phyloP scores from a whole-genome alignment of 2,113 vertebrate species.

The Pelusios castaneus region DNA sequence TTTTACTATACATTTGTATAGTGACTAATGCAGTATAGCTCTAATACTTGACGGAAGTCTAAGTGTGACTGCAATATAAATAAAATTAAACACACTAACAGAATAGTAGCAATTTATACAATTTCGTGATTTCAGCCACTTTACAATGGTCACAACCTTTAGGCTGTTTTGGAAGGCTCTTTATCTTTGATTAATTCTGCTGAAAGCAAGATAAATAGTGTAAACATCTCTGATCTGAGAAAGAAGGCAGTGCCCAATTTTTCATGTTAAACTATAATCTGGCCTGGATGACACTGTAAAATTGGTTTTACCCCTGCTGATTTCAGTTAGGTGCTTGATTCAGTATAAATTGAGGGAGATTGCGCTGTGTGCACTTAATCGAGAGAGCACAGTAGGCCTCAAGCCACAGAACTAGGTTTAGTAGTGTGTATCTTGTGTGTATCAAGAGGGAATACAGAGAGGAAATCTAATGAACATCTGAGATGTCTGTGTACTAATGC shows the following conservation, averaged over 20 bases:
- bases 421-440: neutral
- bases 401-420: neutral
- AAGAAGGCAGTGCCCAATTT: neutral
- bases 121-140: neutral
- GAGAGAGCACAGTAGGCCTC: neutral
- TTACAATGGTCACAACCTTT: neutral
- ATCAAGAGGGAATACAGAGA: no score
- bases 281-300: neutral
- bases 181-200: neutral
- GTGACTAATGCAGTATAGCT: rapidly evolving
- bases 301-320: neutral
- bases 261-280: neutral
- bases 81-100: neutral
- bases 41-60: neutral
- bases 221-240: neutral
- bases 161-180: neutral
- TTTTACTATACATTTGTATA: neutral
- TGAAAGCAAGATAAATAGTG: neutral
- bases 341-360: neutral
- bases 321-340: neutral
- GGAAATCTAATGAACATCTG: neutral
- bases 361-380: neutral
- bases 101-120: neutral
- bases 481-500: neutral
- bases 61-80: neutral